These are phyloP conservation scores for Grammomys surdaster DNA, from an alignment of 2,113 vertebrate genomes.

Conservation along the genomic window DNA sequence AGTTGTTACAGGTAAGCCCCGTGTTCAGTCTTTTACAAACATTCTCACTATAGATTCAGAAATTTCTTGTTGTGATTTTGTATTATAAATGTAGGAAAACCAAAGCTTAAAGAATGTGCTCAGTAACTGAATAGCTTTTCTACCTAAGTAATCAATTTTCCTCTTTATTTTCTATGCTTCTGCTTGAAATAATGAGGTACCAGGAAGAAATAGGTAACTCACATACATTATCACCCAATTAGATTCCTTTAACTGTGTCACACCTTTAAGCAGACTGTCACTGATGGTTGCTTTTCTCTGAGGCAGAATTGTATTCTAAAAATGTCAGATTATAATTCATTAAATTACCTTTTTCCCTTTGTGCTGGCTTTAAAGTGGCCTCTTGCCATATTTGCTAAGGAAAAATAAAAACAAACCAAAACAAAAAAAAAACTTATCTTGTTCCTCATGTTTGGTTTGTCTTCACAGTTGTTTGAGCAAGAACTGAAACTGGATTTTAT, in stretches of 20 bases:
- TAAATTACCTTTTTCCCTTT: not conserved
- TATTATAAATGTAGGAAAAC: not conserved
- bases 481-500: not conserved
- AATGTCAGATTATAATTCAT: not conserved
- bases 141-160: not conserved
- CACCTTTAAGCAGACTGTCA: not conserved
- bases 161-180: not conserved
- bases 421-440: not conserved
- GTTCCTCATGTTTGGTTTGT: not conserved
- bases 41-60: not conserved
- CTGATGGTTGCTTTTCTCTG: not conserved
- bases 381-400: not conserved
- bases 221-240: not conserved
- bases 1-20: not conserved
- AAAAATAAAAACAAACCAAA: not conserved
- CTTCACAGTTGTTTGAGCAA: conserved; percentile 5
- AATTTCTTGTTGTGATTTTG: not conserved
- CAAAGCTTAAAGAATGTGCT: not conserved
- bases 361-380: not conserved
- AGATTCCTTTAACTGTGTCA: not conserved
- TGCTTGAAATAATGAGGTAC: conserved; percentile 33
- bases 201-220: not conserved
- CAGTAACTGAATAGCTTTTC: not conserved
- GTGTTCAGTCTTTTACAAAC: not conserved
- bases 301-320: not conserved